Conservation (phyloP, 2,888 invertebrate species). For the Panopea generosa region DNA sequence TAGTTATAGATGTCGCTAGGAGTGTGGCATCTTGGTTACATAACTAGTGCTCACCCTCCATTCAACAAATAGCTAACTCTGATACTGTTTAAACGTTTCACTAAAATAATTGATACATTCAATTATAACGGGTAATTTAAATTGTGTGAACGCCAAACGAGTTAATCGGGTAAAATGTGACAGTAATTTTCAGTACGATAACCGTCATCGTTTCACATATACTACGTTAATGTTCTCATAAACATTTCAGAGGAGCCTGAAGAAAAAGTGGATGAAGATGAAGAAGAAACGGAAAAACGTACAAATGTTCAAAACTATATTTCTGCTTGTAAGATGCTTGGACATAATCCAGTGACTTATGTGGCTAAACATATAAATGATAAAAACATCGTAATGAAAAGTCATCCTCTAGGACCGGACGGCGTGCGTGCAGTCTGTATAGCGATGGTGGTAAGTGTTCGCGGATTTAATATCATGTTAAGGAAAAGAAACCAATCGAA, state of each 20-base stretch:
- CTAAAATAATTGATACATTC: no score
- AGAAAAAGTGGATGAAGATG: constrained; percentile 23
- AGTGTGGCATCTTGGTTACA: no score
- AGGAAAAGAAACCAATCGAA: constrained; percentile 69
- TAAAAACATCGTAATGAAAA: constrained; percentile 66
- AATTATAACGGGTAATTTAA: no score
- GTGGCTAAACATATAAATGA: constrained; percentile 65
- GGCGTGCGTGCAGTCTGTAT: constrained; percentile 75
- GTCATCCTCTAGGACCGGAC: constrained; percentile 72
- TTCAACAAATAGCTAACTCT: no score
- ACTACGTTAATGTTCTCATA: no score
- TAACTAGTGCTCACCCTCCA: no score
- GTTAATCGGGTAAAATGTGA: no score
- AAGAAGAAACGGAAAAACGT: constrained; percentile 49
- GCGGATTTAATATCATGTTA: background rate
- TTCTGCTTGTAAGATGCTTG: constrained; percentile 65
- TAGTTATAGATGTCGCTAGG: no score
- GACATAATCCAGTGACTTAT: constrained; percentile 66
- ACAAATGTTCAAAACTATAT: constrained; percentile 65
- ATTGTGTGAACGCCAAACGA: no score
- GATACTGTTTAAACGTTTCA: no score
- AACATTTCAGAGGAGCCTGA: constrained; percentile 2
- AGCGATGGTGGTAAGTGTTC: constrained; percentile 71
- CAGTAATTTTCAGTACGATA: no score
- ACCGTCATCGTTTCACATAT: no score